Evolutionary conservation across 1,140 invertebrate genomes (phyloP), one percentile per base, ranked within the genome.

Genomic region (Phymastichus coffea): DNA sequence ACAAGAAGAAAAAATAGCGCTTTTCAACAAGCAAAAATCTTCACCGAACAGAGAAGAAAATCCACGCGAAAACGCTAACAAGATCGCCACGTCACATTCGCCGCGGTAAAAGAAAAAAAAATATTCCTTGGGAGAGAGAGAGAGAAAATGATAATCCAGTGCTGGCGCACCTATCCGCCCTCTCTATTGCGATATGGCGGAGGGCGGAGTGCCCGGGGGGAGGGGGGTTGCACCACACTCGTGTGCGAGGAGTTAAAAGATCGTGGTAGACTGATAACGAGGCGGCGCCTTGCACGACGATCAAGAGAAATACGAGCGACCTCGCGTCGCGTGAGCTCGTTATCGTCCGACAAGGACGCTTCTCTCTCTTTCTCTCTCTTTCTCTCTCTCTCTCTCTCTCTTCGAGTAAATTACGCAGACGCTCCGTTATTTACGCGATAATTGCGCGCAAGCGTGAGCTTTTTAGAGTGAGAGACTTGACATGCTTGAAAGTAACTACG

Each of bases 141-240:
- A n/a, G n/a, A n/a, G n/a, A 22, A 52, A 52, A 52, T 52, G 49
- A 52, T 52, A 49, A 49, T 49, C 22, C 19, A 37, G 23, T 49
- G 47, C 47, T 19, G 14, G 14, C 7, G 22, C 55, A 48, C 14
- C 58, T 72, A 68, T 51, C 48, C 15, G 15, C 2, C 28, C 2
- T 49, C 19, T 22, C 25, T 7, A 48, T 28, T 48, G 46, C 51
- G 33, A 40, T 53, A 43, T 26, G 25, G n/a, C 44, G 44, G n/a
- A 9, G 17, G 20, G 25, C 14, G 26, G 25, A 25, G 8, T 17
- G 26, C 19, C 9, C 15, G 17, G 3, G 1, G 4, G n/a, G 26
- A 4, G 10, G 17, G n/a, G n/a, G n/a, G 14, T 6, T 8, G 30
- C 30, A 8, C 30, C 30, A 14, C 14, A 14, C 14, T 6, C 30